phyloP scores from a whole-genome alignment of 2,797 vertebrate species.

The Hypotaenidia philippensis region DNA sequence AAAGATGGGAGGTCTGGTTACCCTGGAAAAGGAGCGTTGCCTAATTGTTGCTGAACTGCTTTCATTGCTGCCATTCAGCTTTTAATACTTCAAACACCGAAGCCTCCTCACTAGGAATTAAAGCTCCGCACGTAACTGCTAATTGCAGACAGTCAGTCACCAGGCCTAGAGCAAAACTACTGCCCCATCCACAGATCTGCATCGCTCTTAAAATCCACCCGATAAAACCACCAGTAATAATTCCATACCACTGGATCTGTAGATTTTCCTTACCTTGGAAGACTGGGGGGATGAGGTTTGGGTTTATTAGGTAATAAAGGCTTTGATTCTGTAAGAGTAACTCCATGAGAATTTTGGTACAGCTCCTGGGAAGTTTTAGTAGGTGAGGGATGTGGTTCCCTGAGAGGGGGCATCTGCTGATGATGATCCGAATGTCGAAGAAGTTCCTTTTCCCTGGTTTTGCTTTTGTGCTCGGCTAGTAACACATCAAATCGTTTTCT shows the following conservation, averaged over 20 bases:
- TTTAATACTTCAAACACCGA: background rate
- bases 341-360: slow-evolving; percentile 91
- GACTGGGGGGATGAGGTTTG: slow-evolving; percentile 95
- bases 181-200: background rate
- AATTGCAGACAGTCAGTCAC: background rate
- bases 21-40: background rate
- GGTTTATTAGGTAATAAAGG: slow-evolving; percentile 90
- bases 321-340: slow-evolving; percentile 89
- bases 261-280: slow-evolving; percentile 90
- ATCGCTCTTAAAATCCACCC: background rate
- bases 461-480: slow-evolving; percentile 98
- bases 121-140: background rate
- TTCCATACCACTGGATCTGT: background rate
- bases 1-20: background rate
- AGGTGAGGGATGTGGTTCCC: slow-evolving; percentile 94
- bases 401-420: slow-evolving; percentile 95
- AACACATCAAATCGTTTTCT: slow-evolving; percentile 97
- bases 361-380: slow-evolving; percentile 87
- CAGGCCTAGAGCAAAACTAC: background rate
- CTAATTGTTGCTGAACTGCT: background rate
- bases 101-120: background rate
- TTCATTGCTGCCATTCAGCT: background rate
- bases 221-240: background rate
- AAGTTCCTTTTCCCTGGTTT: slow-evolving; percentile 95
- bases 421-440: slow-evolving; percentile 90